A percentile compares a stretch with the other conserved stretches of the same genome.
Conservation (phyloP, 92 coral and sea anemone species). For the Porites cylindrica region DNA sequence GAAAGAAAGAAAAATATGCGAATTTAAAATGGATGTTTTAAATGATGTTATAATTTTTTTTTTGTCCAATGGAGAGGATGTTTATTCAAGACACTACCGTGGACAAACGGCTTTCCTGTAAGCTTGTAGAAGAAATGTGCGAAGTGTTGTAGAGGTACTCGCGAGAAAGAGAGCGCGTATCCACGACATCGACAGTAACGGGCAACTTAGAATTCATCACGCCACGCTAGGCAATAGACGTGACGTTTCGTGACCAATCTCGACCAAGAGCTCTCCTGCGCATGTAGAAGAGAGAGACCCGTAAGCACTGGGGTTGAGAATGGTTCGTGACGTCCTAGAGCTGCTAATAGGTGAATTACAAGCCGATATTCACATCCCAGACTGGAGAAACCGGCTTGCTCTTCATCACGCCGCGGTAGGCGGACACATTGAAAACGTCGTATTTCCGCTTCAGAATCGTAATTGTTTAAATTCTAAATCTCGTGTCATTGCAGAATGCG, state of each 20-base stretch:
- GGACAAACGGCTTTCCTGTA: constrained; percentile 7
- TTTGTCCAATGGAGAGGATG: constrained; percentile 1
- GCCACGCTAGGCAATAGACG: neutral
- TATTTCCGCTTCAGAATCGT: constrained; percentile 6
- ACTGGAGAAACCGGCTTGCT: constrained; percentile 16
- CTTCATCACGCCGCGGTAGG: constrained; percentile 15
- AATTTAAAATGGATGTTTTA: too few relatives aligned
- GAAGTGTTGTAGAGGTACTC: constrained; percentile 18
- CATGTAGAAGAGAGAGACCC: too few relatives aligned
- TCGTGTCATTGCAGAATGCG: neutral
- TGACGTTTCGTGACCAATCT: too few relatives aligned
- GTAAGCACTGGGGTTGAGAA: too few relatives aligned
- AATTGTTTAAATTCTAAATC: neutral
- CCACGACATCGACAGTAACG: neutral
- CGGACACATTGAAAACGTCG: neutral
- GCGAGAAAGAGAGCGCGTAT: constrained; percentile 18
- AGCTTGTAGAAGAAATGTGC: constrained; percentile 14
- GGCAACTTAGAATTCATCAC: constrained; percentile 9
- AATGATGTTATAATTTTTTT: constrained; percentile 8
- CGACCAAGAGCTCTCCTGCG: too few relatives aligned
- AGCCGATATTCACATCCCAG: constrained; percentile 2
- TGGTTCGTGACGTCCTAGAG: neutral
- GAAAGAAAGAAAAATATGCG: too few relatives aligned
- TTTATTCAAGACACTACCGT: constrained; percentile 1
- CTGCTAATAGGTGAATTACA: neutral